phyloP scores from a whole-genome alignment of 2,113 vertebrate genomes.

The Narcine bancroftii region DNA sequence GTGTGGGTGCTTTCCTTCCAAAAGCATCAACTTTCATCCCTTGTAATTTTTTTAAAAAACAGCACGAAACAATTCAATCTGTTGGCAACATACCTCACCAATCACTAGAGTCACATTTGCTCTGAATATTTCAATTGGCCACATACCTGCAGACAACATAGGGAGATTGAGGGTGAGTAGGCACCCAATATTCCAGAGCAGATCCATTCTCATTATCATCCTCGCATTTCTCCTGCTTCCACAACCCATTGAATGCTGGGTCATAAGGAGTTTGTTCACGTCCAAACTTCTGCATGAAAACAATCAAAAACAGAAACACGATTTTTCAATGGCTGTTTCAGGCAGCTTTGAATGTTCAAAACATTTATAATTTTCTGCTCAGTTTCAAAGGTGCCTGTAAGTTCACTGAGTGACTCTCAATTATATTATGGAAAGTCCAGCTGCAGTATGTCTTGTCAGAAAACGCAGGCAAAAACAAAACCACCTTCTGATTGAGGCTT shows the following conservation, averaged over 20 bases:
- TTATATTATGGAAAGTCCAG: not conserved
- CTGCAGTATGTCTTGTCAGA: not conserved
- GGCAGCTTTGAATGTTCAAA: too few relatives aligned
- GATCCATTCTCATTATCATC: not conserved
- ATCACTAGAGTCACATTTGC: not conserved
- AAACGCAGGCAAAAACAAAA: not conserved
- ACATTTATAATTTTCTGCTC: not conserved
- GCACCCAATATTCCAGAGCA: not conserved
- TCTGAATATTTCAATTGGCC: not conserved
- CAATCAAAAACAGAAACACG: constrained; percentile 8
- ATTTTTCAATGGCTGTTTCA: not conserved
- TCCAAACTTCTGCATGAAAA: not conserved
- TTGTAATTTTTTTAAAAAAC: too few relatives aligned
- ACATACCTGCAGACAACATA: constrained; percentile 3
- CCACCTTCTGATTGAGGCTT: not conserved
- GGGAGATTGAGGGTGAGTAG: not conserved
- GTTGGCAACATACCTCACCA: not conserved
- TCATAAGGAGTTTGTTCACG: not conserved
- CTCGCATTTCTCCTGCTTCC: not conserved
- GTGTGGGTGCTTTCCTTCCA: too few relatives aligned
- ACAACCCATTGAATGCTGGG: not conserved
- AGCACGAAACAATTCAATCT: too few relatives aligned
- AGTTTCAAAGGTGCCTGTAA: not conserved
- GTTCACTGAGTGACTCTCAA: not conserved
- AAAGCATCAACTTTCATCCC: too few relatives aligned